Percentiles rank a stretch among this genome's conserved stretches.
Conservation (phyloP, 2,797 vertebrate genomes). For the Pelochelys cantorii region DNA sequence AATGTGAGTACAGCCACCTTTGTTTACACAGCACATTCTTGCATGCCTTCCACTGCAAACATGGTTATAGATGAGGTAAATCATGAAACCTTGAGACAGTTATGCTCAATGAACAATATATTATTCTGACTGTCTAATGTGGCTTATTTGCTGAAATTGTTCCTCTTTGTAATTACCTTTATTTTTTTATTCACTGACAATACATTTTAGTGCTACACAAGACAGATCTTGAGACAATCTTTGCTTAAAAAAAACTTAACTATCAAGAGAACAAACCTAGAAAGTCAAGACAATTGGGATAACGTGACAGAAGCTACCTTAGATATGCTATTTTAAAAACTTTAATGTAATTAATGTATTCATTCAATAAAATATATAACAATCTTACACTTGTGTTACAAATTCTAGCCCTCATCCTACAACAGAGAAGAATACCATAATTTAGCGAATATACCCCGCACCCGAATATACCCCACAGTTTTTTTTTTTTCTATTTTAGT, state of each 20-base stretch:
- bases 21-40: constrained; percentile 64
- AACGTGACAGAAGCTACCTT: neutral
- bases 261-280: neutral
- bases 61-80: neutral
- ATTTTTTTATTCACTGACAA: neutral
- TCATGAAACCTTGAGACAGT: constrained; percentile 50
- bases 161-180: constrained; percentile 10
- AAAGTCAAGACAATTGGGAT: neutral
- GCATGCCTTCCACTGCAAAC: constrained; percentile 66
- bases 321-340: neutral
- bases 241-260: neutral
- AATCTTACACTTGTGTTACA: neutral
- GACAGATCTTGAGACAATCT: neutral
- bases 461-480: no score
- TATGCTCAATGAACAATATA: constrained; percentile 29
- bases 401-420: neutral
- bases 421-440: neutral
- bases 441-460: no score
- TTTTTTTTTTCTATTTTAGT: no score
- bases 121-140: neutral
- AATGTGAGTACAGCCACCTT: constrained; percentile 52
- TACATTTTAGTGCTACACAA: neutral
- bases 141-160: neutral
- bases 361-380: neutral
- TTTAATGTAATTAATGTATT: neutral